These are phyloP conservation scores for Elephas maximus DNA, from an alignment of 2,113 vertebrate genomes.

Conservation along the genomic window DNA sequence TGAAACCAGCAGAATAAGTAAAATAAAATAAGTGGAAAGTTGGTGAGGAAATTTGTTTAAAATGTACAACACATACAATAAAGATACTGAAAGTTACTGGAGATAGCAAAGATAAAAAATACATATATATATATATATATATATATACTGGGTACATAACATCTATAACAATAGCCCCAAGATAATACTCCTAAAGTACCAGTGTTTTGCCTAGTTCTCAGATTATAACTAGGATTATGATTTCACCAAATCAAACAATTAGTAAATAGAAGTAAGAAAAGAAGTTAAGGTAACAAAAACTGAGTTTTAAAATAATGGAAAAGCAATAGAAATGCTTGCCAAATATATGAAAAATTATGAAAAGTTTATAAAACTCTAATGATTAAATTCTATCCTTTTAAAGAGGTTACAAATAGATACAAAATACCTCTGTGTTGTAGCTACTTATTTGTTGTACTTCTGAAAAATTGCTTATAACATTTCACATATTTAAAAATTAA, in stretches of 20 bases:
- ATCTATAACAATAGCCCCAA: neutral
- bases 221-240: neutral
- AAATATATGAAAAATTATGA: neutral
- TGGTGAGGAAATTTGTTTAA: neutral
- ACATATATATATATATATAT: no score
- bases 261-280: neutral
- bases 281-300: neutral
- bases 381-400: neutral
- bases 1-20: neutral
- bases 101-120: neutral
- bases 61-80: neutral
- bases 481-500: neutral
- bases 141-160: neutral
- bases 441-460: neutral
- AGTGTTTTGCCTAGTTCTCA: neutral
- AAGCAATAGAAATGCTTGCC: neutral
- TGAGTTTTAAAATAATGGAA: neutral
- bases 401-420: neutral
- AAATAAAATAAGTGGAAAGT: neutral
- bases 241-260: neutral
- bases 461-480: neutral
- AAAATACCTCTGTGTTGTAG: neutral
- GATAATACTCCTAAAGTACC: neutral
- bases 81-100: neutral
- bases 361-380: neutral